Base-by-base conservation (phyloP, 1,140 invertebrate genomes). In the Stratiolaelaps scimitus region DNA sequence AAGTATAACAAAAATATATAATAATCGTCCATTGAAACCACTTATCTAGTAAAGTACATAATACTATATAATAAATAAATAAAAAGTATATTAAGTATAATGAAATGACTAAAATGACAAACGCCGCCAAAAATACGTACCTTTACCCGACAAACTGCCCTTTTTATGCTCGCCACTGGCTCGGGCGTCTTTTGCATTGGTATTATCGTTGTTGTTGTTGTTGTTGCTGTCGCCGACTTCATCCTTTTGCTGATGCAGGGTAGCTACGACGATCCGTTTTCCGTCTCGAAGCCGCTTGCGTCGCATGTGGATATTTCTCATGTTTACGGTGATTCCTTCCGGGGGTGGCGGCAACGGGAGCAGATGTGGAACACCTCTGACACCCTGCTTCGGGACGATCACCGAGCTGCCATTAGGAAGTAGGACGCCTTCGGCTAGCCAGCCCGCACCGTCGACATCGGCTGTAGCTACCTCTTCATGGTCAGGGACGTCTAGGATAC, bases 401-500 rank as follows among this genome's bases (percentile, higher is more conserved):
- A 60, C 53, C 15, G 53, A 60, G 15, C 26, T 60, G 13, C 53
- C 53, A 23, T 60, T 60, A 17, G 53, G 53, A 26, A 60, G 53
- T 23, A 60, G 53, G 34, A 60, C 53, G 23, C 53, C 53, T 10
- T 60, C 53, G 26, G 53, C 53, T 34, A 60, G 23, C 53, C 53
- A 60, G 10, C 5, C 34, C 5, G 34, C 34, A 4, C 34, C n/a
- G 15, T 60, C 53, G 15, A 29, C 4, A 29, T 34, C n/a, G 15
- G 53, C 34, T 26, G 26, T 10, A 60, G 26, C 53, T 17, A 34
- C 53, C 53, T 40, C 34, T 4, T 40, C 34, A 40, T 40, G 10
- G 34, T 40, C 34, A 40, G 34, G 34, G 5, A 40, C 34, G 10
- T 40, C 34, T 40, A 40, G 34, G 34, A 40, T 10, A n/a, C n/a